Conservation (phyloP, 2,888 invertebrate species). For the Netelia virgata region DNA sequence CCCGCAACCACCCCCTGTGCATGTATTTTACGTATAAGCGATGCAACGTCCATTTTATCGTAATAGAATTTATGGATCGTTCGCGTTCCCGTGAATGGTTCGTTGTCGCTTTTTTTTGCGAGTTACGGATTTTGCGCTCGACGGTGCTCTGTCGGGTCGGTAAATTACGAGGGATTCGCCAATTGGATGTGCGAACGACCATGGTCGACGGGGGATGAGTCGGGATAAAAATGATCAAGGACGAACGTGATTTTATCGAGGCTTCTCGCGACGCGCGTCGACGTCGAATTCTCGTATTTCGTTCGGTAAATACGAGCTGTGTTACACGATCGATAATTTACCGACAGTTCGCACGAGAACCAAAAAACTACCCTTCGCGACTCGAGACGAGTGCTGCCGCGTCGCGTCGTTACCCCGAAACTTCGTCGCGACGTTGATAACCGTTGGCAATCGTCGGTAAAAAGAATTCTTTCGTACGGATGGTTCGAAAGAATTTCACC, state of each 20-base stretch:
- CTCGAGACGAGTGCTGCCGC: slow-evolving; percentile 75
- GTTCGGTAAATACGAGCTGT: background rate
- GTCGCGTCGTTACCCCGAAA: slow-evolving; percentile 54
- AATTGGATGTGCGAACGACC: background rate
- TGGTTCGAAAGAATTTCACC: slow-evolving; percentile 14
- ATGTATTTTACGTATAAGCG: no score
- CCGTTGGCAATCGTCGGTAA: slow-evolving; percentile 72
- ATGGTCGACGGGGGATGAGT: background rate
- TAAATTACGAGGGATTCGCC: background rate
- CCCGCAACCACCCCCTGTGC: background rate
- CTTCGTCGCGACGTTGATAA: slow-evolving; percentile 1
- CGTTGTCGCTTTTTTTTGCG: slow-evolving; percentile 62
- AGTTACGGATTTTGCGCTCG: slow-evolving; percentile 51
- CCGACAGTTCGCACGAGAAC: slow-evolving; percentile 45
- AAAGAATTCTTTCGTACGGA: slow-evolving; percentile 35
- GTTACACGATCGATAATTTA: slow-evolving; percentile 59
- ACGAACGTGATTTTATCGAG: slow-evolving; percentile 12
- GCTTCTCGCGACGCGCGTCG: slow-evolving; percentile 16
- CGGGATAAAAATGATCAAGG: slow-evolving; percentile 40
- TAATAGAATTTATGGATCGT: slow-evolving; percentile 65
- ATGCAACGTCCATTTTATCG: slow-evolving; percentile 49
- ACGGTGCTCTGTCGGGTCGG: slow-evolving; percentile 26
- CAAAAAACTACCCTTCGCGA: slow-evolving; percentile 3
- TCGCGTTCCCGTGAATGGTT: slow-evolving; percentile 62
- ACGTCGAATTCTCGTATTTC: background rate